Percentiles rank a stretch among this genome's conserved stretches.
Evolutionary conservation across 35 echinoderm and acorn worm species (phyloP).

Genomic region (Apostichopus californicus): DNA sequence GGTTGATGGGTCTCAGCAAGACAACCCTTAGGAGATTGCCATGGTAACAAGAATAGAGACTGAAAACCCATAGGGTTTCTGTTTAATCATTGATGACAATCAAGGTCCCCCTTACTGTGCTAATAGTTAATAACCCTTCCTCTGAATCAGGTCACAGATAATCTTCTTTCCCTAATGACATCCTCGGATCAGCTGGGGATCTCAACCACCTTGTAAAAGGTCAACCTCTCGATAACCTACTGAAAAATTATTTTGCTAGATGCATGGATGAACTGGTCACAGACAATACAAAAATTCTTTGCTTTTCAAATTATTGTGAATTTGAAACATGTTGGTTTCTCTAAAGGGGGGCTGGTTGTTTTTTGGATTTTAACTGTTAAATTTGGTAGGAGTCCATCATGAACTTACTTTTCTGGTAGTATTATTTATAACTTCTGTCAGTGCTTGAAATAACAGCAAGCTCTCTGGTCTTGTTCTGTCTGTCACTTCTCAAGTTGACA

Average conservation of each 20-base stretch:
- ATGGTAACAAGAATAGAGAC: background rate
- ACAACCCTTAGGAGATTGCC: background rate
- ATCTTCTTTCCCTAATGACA: constrained; percentile 1
- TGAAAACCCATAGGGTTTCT: background rate
- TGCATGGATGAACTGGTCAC: background rate
- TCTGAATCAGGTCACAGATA: background rate
- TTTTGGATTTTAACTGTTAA: too few relatives aligned
- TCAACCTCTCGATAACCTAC: background rate
- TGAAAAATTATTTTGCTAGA: background rate
- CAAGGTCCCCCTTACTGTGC: background rate
- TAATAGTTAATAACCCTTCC: constrained; percentile 2
- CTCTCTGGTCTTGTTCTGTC: too few relatives aligned
- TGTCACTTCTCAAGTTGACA: too few relatives aligned
- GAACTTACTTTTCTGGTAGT: too few relatives aligned
- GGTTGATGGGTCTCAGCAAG: background rate
- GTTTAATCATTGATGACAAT: constrained; percentile 14
- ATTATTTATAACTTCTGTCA: too few relatives aligned
- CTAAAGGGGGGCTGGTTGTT: too few relatives aligned
- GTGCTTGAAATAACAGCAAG: too few relatives aligned
- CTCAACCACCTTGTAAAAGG: background rate
- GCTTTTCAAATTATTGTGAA: too few relatives aligned
- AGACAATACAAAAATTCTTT: too few relatives aligned
- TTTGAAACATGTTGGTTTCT: too few relatives aligned
- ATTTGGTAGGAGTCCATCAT: too few relatives aligned
- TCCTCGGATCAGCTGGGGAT: background rate